Conservation (phyloP, 2,797 vertebrate species). For the Menidia menidia region DNA sequence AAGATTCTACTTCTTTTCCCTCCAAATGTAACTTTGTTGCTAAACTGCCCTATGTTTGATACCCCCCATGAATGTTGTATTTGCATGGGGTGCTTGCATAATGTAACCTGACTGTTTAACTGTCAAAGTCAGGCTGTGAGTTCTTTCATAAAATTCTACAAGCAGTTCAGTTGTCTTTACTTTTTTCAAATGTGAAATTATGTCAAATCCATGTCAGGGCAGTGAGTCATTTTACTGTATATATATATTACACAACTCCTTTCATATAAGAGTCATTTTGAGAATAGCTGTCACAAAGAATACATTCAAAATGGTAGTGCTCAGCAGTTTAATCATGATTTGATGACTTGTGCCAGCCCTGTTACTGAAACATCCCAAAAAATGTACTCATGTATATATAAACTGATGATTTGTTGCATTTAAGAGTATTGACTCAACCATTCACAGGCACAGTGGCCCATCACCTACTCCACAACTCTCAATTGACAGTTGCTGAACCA, state of each 20-base stretch:
- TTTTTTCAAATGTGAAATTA: background rate
- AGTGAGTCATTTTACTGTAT: background rate
- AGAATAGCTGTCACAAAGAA: background rate
- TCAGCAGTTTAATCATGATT: background rate
- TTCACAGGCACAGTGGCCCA: conserved; percentile 20
- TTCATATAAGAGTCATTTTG: background rate
- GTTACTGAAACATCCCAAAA: conserved; percentile 12
- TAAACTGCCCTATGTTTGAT: too few relatives aligned
- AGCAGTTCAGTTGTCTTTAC: background rate
- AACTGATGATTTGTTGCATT: conserved; percentile 12
- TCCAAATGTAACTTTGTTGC: too few relatives aligned
- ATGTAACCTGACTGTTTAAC: too few relatives aligned
- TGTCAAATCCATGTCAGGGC: background rate
- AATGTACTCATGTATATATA: conserved; percentile 28
- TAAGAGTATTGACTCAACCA: conserved; percentile 39
- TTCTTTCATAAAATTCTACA: too few relatives aligned
- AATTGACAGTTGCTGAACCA: conserved; percentile 43
- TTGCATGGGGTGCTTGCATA: too few relatives aligned
- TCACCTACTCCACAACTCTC: conserved; percentile 30
- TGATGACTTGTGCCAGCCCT: conserved; percentile 13
- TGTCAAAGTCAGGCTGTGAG: too few relatives aligned
- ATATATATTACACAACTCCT: background rate
- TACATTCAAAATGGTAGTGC: background rate
- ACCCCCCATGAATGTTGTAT: too few relatives aligned
- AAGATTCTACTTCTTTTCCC: too few relatives aligned